A percentile compares a stretch with the other conserved stretches of the same genome.
Evolutionary conservation across 2,797 vertebrate species (phyloP).

Genomic region (Ctenopoma kingsleyae): DNA sequence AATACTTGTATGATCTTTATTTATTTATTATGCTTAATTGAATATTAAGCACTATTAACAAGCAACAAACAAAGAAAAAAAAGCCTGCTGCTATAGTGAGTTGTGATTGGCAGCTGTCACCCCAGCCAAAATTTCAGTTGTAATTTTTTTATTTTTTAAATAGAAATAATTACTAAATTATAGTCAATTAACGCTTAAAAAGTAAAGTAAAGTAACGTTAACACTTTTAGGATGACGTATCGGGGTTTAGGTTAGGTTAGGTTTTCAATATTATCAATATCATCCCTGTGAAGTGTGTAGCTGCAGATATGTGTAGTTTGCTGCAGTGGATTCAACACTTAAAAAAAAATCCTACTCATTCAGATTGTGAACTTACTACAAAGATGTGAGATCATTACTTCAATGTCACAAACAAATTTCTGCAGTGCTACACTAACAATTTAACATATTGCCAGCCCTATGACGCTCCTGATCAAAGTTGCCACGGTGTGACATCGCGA

Average conservation of each 20-base stretch:
- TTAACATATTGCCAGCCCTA: not conserved
- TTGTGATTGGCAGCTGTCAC: too few relatives aligned
- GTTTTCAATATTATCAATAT: not conserved
- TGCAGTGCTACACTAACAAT: not conserved
- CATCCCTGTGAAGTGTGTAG: not conserved
- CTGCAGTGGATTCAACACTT: not conserved
- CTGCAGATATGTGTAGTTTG: not conserved
- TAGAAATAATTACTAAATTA: too few relatives aligned
- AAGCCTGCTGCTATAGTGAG: too few relatives aligned
- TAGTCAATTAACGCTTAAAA: too few relatives aligned
- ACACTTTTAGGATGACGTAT: not conserved
- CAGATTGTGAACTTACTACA: too few relatives aligned
- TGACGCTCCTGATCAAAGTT: conserved; percentile 23
- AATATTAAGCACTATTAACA: too few relatives aligned
- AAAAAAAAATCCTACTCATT: not conserved
- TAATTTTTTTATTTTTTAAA: not conserved
- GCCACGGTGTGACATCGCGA: conserved; percentile 25
- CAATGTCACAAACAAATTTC: not conserved
- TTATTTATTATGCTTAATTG: too few relatives aligned
- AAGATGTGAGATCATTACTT: not conserved
- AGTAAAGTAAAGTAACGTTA: too few relatives aligned
- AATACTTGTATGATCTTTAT: too few relatives aligned
- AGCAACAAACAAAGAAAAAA: too few relatives aligned
- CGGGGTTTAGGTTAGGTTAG: not conserved
- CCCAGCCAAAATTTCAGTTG: too few relatives aligned